Evolutionary conservation across 2,113 vertebrate species (phyloP), one percentile per base, ranked within the genome.

Genomic region (Rhynchopsitta pachyrhyncha): DNA sequence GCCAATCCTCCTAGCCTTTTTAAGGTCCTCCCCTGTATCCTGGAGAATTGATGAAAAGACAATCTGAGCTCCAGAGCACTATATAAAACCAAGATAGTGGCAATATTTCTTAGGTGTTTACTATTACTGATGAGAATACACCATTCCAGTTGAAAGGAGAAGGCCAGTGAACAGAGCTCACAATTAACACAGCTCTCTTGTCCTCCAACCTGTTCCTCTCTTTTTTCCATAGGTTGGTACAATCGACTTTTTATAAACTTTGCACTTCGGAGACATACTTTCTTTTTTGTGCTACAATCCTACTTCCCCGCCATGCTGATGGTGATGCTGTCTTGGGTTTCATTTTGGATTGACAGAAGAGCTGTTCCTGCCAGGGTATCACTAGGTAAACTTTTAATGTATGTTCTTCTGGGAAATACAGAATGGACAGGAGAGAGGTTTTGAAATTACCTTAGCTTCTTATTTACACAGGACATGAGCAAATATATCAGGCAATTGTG

Each of bases 221-320:
- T 78, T 95, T 63, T 84, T 28, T 89, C 78, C 66, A 85, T 41
- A 99, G 99, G 99, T 79, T 99, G 99, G 98, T 99, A 99, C 97
- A 99, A 99, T 55, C 98, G 99, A 53, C 98, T 99, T 89, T 99
- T 99, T 97, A 99, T 99, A 91, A 99, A 98, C 95, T 99, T 99
- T 97, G 98, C 98, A 84, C 98, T 99, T 62, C 98, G 98, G 90
- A 98, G 99, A 86, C 98, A 99, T 93, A 98, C 99, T 97, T 99
- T 99, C 98, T 99, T 99, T 97, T 99, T 99, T 90, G 97, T 99
- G 97, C 98, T 99, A 53, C 99, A 99, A 97, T 99, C 99, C 16
- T 99, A 99, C 95, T 99, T 99, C 90, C 99, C 98, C 71, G 99
- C 99, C 70, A 99, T 99, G 98, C 94, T 99, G 96, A 99, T 99